Base-by-base conservation (phyloP, 2,888 invertebrate species). In the Coelopa pilipes region DNA sequence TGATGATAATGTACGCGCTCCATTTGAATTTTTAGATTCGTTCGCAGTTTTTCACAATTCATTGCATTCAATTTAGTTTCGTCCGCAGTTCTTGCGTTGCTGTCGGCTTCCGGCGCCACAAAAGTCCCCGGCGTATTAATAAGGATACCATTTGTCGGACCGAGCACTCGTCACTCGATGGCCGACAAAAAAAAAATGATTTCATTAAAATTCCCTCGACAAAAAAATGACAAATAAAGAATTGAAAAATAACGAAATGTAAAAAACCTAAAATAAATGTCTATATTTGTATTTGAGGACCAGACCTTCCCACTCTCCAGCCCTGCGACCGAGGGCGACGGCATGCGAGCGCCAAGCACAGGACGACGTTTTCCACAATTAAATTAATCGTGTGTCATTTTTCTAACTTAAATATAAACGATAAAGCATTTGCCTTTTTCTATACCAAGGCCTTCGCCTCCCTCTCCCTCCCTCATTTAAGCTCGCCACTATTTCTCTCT, bases 351-450 rank as follows among this genome's bases (percentile, higher is more conserved):
- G 17, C 13, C 9, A 15, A 24, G 1, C 13, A 65, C 60, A 62
- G 34, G 47, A 59, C 47, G 49, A 66, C 49, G 49, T 83, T 84
- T 83, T 84, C 83, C 84, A 84, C 84, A 83, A 83, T 81, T 81
- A 84, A 84, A 85, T 85, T 85, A 85, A 85, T 85, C 83, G 84
- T 80, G 76, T 75, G 81, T 80, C 80, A 85, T 85, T 84, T 85
- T 85, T 85, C 84, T 83, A 83, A 84, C 85, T 85, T 85, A 85
- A 71, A 82, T 79, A 78, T 77, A 77, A 76, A 78, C 76, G 73
- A 73, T 71, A 73, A 74, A 76, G 65, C 72, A 77, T 78, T 76
- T 74, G 69, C 45, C 72, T 62, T 46, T 65, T 17, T 72, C 50
- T n/a, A n/a, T n/a, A n/a, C n/a, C n/a, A n/a, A n/a, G n/a, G n/a